Conservation (phyloP, 1,140 invertebrate genomes). For the Holcopasites calliopsidis region DNA sequence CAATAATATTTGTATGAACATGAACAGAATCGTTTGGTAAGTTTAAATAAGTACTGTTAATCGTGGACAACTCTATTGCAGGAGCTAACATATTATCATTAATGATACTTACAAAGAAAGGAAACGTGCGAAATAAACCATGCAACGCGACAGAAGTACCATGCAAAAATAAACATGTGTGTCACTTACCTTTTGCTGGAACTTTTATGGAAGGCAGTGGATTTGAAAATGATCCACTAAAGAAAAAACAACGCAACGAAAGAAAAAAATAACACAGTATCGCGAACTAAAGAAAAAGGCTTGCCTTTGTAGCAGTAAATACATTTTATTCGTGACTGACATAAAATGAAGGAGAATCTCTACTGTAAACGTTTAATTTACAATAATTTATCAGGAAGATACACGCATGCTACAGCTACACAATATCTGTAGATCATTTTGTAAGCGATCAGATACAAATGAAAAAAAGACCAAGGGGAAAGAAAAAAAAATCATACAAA, state of each 20-base stretch:
- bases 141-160: conserved; percentile 55
- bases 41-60: not conserved
- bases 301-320: conserved; percentile 50
- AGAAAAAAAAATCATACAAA: conserved; percentile 54
- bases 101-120: not conserved
- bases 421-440: conserved; percentile 30
- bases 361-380: conserved; percentile 63
- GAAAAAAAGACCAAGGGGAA: conserved; percentile 33
- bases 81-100: not conserved
- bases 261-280: conserved; percentile 42
- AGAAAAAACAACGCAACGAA: conserved; percentile 49
- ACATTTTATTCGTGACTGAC: conserved; percentile 66
- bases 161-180: conserved; percentile 65
- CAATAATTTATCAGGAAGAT: conserved; percentile 66
- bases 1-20: too few relatives aligned
- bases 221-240: conserved; percentile 49
- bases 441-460: conserved; percentile 42
- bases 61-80: not conserved
- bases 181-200: conserved; percentile 63
- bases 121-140: conserved; percentile 48
- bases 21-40: conserved; percentile 16
- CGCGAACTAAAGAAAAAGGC: conserved; percentile 48
- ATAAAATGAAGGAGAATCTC: conserved; percentile 68
- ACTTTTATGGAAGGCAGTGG: conserved; percentile 40
- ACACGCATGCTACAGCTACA: conserved; percentile 71